Evolutionary conservation across 2,888 invertebrate genomes (phyloP).

Genomic region (Lochmaea capreae): DNA sequence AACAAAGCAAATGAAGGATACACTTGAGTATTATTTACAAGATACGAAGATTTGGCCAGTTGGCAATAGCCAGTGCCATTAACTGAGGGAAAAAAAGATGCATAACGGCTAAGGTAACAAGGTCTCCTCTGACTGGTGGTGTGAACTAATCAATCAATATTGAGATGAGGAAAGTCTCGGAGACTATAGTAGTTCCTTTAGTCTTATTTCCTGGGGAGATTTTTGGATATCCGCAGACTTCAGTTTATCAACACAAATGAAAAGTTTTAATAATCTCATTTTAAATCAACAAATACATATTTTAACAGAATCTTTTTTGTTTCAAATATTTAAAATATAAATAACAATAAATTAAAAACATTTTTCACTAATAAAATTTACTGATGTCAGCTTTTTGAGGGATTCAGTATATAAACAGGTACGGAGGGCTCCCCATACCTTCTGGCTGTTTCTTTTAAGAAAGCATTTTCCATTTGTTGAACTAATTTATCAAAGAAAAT

Average conservation of each 20-base stretch:
- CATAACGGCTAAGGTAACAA: too few relatives aligned
- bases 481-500: slow-evolving; percentile 96
- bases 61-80: too few relatives aligned
- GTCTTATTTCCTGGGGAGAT: too few relatives aligned
- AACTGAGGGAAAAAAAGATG: too few relatives aligned
- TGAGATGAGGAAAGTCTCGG: too few relatives aligned
- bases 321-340: neutral
- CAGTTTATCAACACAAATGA: neutral
- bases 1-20: too few relatives aligned
- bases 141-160: too few relatives aligned
- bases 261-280: neutral
- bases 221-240: neutral
- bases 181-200: too few relatives aligned
- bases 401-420: slow-evolving; percentile 66
- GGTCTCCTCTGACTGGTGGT: too few relatives aligned
- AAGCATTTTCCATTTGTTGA: slow-evolving; percentile 95
- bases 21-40: too few relatives aligned
- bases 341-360: slow-evolving; percentile 9
- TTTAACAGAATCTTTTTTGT: neutral
- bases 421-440: slow-evolving; percentile 84
- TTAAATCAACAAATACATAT: neutral
- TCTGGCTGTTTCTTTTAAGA: slow-evolving; percentile 83
- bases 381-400: slow-evolving; percentile 37
- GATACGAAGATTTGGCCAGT: too few relatives aligned
- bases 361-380: neutral